Conservation (phyloP, 2,113 vertebrate genomes). For the Chelonoidis abingdonii region DNA sequence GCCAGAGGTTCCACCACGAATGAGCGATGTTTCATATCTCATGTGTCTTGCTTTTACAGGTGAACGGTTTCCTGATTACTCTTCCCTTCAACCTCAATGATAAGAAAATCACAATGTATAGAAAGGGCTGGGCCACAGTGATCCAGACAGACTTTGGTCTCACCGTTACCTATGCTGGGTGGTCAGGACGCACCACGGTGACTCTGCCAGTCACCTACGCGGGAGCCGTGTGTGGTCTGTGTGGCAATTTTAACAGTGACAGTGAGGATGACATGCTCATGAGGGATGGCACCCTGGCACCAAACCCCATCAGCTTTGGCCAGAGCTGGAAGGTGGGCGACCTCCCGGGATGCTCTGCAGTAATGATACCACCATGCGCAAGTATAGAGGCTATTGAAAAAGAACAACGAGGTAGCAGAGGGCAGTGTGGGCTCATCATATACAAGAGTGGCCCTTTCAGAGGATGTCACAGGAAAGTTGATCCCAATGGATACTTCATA, state of each 20-base stretch:
- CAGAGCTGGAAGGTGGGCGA: constrained; percentile 79
- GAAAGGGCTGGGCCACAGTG: constrained; percentile 61
- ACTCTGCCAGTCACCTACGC: constrained; percentile 81
- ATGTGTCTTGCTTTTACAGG: constrained; percentile 56
- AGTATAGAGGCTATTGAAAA: constrained; percentile 26
- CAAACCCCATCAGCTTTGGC: constrained; percentile 71
- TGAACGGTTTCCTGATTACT: constrained; percentile 72
- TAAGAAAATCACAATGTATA: constrained; percentile 64
- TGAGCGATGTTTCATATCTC: neutral
- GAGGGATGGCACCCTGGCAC: constrained; percentile 51
- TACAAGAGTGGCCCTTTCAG: constrained; percentile 50
- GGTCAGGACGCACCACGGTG: constrained; percentile 62
- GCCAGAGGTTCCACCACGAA: neutral
- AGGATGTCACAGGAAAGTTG: constrained; percentile 73
- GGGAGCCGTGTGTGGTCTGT: constrained; percentile 80
- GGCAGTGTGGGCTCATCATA: too few relatives aligned
- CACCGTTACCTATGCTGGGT: constrained; percentile 73
- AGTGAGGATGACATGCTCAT: constrained; percentile 73
- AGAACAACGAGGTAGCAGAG: neutral
- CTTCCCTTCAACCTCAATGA: constrained; percentile 73
- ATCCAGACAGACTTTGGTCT: constrained; percentile 80
- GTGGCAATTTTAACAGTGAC: constrained; percentile 84
- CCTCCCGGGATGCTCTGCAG: neutral
- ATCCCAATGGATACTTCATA: constrained; percentile 74
- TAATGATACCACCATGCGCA: neutral